A percentile compares a stretch with the other conserved stretches of the same genome.
Conservation (phyloP, 2,888 invertebrate species). For the Steinernema carpocapsae region DNA sequence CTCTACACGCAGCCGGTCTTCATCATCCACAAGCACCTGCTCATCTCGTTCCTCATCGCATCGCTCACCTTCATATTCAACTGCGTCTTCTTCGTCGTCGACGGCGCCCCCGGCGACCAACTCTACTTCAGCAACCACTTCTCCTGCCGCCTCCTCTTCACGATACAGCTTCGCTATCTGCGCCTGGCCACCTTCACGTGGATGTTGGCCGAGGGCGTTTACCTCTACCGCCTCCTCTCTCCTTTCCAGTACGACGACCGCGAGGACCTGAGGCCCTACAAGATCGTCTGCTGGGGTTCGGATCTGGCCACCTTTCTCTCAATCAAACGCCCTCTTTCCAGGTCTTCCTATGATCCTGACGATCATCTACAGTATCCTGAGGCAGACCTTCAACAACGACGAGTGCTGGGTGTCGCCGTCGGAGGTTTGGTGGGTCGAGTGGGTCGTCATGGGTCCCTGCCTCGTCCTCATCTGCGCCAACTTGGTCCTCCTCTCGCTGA, state of each 20-base stretch:
- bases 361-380: conserved; percentile 68
- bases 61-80: conserved; percentile 60
- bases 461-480: conserved; percentile 70
- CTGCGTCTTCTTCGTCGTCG: conserved; percentile 56
- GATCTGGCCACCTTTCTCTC: conserved; percentile 45
- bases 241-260: conserved; percentile 19
- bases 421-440: conserved; percentile 65
- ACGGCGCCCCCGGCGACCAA: conserved; percentile 51
- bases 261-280: conserved; percentile 67
- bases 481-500: conserved; percentile 65
- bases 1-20: conserved; percentile 61
- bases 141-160: conserved; percentile 61
- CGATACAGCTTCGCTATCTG: conserved; percentile 68
- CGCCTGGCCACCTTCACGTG: conserved; percentile 72
- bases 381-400: conserved; percentile 64
- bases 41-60: conserved; percentile 60
- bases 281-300: conserved; percentile 72
- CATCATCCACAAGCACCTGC: conserved; percentile 62
- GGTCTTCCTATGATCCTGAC: conserved; percentile 69
- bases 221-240: conserved; percentile 72
- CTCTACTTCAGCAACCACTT: conserved; percentile 58
- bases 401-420: conserved; percentile 62
- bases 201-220: conserved; percentile 72
- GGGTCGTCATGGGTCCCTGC: conserved; percentile 70
- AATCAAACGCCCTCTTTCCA: conserved; percentile 44